Percentiles rank a stretch among this genome's conserved stretches.
Conservation (phyloP, 2,888 invertebrate genomes). For the Drosophila infuscata region DNA sequence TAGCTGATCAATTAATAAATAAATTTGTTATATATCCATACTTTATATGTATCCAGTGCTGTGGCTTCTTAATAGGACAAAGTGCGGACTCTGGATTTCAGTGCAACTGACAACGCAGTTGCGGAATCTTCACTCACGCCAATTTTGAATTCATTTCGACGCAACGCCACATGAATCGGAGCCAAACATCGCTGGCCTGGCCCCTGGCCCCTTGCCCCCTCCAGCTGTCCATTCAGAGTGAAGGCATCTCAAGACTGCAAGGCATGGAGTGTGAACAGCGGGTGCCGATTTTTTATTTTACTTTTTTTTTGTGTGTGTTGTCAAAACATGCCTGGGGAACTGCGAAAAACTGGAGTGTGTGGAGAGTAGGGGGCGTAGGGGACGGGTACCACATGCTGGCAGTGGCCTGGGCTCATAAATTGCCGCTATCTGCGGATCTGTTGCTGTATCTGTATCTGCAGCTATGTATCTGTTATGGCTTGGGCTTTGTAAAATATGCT, state of each 20-base stretch:
- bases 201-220: not conserved
- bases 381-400: slow-evolving; percentile 64
- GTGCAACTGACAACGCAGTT: slow-evolving; percentile 8
- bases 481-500: slow-evolving; percentile 58
- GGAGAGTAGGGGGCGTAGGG: slow-evolving; percentile 9
- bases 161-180: slow-evolving; percentile 49
- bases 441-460: slow-evolving; percentile 24
- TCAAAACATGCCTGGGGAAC: slow-evolving; percentile 43
- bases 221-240: slow-evolving; percentile 27
- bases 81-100: not conserved
- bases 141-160: slow-evolving; percentile 66
- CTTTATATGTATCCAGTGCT: not conserved
- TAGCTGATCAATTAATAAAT: not conserved
- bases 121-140: slow-evolving; percentile 35
- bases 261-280: slow-evolving; percentile 71
- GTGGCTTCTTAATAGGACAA: not conserved
- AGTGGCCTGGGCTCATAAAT: slow-evolving; percentile 67
- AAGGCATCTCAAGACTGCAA: slow-evolving; percentile 65
- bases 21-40: not conserved
- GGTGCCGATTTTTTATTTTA: slow-evolving; percentile 33
- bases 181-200: not conserved
- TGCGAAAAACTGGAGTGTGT: not conserved
- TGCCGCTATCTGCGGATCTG: slow-evolving; percentile 62
- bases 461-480: slow-evolving; percentile 35
- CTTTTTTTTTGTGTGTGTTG: slow-evolving; percentile 34